Percentiles rank a stretch among this genome's conserved stretches.
These are phyloP conservation scores for Gallinago media DNA, from an alignment of 2,113 vertebrate species.

Conservation along the genomic window DNA sequence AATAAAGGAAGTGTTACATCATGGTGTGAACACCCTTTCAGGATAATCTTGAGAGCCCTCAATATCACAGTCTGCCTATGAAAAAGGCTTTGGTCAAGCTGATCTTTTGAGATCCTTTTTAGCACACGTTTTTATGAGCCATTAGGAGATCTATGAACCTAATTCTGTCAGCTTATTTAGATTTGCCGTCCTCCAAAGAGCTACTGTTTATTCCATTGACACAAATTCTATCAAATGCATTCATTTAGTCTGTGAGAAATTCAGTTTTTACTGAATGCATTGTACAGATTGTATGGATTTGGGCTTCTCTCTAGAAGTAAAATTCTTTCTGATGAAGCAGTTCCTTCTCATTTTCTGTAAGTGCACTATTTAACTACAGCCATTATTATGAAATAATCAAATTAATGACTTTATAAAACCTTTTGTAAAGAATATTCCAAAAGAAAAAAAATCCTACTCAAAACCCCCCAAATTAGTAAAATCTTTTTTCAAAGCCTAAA, in stretches of 20 bases:
- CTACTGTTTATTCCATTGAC: neutral
- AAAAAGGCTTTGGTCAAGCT: neutral
- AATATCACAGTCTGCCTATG: neutral
- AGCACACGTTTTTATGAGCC: neutral
- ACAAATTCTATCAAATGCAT: neutral
- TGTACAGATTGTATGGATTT: neutral
- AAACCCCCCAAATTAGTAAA: neutral
- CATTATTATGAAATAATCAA: neutral
- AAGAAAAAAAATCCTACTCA: neutral
- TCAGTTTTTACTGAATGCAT: neutral
- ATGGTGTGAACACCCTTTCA: neutral
- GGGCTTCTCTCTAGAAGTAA: neutral
- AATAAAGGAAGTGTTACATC: neutral
- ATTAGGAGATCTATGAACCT: neutral
- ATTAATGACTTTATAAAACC: neutral
- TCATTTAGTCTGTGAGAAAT: neutral
- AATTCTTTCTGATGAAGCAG: neutral
- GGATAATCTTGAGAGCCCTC: neutral
- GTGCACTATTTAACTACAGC: neutral
- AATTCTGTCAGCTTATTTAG: neutral
- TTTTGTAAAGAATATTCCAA: neutral
- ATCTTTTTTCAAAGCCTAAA: neutral
- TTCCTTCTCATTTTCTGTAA: neutral
- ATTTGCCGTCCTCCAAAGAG: neutral
- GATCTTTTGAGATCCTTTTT: neutral